phyloP scores from a whole-genome alignment of 2,797 vertebrate genomes.

The Sardinella longiceps region DNA sequence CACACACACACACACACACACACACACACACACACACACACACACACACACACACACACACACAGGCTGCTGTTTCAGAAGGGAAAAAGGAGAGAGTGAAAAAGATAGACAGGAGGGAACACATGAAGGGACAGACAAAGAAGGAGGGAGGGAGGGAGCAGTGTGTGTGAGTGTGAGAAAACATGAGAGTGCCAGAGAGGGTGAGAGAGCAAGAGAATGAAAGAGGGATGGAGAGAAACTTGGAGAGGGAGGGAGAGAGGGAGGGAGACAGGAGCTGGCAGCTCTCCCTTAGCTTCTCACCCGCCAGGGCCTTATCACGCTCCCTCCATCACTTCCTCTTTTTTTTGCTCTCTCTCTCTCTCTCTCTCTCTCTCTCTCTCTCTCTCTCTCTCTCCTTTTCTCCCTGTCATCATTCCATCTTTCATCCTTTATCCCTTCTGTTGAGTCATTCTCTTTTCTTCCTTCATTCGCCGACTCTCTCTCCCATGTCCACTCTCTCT shows the following conservation, averaged over 20 bases:
- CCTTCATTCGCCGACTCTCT: slow-evolving; percentile 23
- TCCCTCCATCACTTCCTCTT: neutral
- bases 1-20: neutral
- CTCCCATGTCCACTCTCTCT: slow-evolving; percentile 24
- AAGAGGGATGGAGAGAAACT: neutral
- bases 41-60: neutral
- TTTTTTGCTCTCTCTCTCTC: neutral
- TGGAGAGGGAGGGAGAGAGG: neutral
- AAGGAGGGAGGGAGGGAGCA: neutral
- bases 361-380: neutral
- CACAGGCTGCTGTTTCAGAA: neutral
- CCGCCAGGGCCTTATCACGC: slow-evolving; percentile 12
- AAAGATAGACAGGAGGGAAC: neutral
- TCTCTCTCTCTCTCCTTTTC: neutral
- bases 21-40: neutral
- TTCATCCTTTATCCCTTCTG: neutral
- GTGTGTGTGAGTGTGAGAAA: neutral
- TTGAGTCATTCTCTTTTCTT: slow-evolving; percentile 11
- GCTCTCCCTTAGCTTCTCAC: neutral
- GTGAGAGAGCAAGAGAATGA: neutral
- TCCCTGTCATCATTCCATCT: neutral
- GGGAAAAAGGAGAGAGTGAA: neutral
- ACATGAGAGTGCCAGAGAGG: neutral
- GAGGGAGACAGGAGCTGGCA: neutral
- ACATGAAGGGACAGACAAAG: slow-evolving; percentile 4